phyloP scores from a whole-genome alignment of 2,797 vertebrate genomes.

The Scolopax rusticola region DNA sequence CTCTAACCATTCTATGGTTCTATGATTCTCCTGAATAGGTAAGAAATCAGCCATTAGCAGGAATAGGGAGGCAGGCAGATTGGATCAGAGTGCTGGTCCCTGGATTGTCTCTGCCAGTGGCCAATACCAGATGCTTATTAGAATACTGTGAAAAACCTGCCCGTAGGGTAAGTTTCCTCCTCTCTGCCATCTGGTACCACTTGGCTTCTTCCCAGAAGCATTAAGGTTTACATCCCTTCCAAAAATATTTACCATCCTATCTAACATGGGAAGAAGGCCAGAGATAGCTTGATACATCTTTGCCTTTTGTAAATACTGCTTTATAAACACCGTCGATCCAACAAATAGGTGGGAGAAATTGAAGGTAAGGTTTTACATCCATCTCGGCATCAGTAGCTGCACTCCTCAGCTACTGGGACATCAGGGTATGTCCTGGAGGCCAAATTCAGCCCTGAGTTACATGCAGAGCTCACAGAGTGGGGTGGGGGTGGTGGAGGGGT shows the following conservation, averaged over 20 bases:
- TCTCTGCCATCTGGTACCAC: not conserved
- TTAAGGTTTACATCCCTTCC: slow-evolving; percentile 44
- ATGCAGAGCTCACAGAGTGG: not conserved
- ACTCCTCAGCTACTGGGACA: not conserved
- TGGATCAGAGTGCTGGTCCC: not conserved
- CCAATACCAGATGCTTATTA: slow-evolving; percentile 41
- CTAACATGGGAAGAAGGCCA: slow-evolving; percentile 17
- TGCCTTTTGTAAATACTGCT: not conserved
- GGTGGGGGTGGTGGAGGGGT: not conserved
- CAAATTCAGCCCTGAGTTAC: not conserved
- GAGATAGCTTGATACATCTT: not conserved
- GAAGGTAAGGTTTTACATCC: not conserved
- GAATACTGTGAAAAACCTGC: slow-evolving; percentile 30
- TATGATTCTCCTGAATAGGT: not conserved
- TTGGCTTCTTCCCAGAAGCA: slow-evolving; percentile 44
- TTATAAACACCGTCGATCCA: not conserved
- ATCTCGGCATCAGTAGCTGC: not conserved
- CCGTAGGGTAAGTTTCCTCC: slow-evolving; percentile 30
- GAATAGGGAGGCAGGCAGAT: not conserved
- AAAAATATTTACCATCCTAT: slow-evolving; percentile 51
- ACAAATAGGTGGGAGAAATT: not conserved
- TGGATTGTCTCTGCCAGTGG: not conserved
- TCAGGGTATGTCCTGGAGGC: not conserved
- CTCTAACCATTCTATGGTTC: too few species aligned
- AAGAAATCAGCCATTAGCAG: not conserved